Percentiles rank a stretch among this genome's conserved stretches.
Evolutionary conservation across 2,113 vertebrate species (phyloP).

Genomic region (Heteronetta atricapilla): DNA sequence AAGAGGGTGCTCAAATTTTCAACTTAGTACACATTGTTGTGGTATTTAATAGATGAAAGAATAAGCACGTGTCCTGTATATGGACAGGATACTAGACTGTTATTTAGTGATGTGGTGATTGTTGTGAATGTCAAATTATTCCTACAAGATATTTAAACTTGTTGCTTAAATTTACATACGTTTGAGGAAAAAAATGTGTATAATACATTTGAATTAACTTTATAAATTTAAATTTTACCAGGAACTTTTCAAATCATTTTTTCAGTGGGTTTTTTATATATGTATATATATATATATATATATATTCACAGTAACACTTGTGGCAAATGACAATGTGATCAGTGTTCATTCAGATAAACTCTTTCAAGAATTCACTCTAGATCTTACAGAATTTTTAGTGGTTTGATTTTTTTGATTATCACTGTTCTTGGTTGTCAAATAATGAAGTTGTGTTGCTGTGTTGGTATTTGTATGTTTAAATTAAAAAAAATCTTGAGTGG

Average conservation of each 20-base stretch:
- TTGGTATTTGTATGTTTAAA: not conserved
- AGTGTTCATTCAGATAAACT: not conserved
- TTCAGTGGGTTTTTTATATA: not conserved
- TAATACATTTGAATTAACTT: not conserved
- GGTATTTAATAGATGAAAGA: not conserved
- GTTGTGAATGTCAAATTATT: not conserved
- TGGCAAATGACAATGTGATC: not conserved
- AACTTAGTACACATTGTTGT: not conserved
- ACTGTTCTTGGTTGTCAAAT: not conserved
- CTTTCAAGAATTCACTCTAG: not conserved
- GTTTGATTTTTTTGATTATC: not conserved
- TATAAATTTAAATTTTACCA: not conserved
- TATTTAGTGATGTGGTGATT: not conserved
- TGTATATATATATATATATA: not conserved
- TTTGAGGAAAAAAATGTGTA: not conserved
- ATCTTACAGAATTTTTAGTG: not conserved
- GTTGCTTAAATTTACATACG: not conserved
- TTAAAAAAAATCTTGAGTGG: not conserved
- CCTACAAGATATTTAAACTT: not conserved
- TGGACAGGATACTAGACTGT: not conserved
- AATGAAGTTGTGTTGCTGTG: not conserved
- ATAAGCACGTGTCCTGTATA: not conserved
- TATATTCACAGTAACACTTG: not conserved
- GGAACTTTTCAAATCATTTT: not conserved
- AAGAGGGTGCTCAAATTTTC: not conserved